Evolutionary conservation across 2,888 invertebrate genomes (phyloP), one percentile per base, ranked within the genome.

Genomic region (Corythucha ciliata): DNA sequence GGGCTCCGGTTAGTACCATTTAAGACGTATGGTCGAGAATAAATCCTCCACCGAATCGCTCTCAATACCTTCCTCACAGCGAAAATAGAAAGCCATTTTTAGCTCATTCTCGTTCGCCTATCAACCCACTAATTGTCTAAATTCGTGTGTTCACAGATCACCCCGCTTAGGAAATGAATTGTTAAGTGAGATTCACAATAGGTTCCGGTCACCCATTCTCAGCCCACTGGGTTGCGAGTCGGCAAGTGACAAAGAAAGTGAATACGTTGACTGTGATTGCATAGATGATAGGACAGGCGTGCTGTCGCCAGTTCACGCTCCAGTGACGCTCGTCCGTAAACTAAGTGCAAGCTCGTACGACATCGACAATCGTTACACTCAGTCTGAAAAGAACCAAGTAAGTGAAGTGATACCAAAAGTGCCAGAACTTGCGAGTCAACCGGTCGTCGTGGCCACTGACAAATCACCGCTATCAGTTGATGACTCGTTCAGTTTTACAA

Each of bases 221-320:
- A 57, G 57, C 36, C 55, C 57, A 8, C 29, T 57, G 16, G 55
- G 55, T 5, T 52, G 48, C 40, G 57, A 57, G 37, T 57, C 57
- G 12, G 53, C 55, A 2, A 57, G 57, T 39, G 57, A 57, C 51
- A 53, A 53, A 22, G 57, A 57, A 33, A 57, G 57, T 33, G 57
- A 57, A 51, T 57, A 57, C 53, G 55, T 57, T 21, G 57, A 57
- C 44, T 57, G 57, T 34, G 57, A 57, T 42, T 57, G 55, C 45
- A 4, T 51, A 26, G 57, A 57, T 20, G 57, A 57, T 20, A 41
- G 53, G 29, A 51, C 53, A 18, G 47, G 21, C 10, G 33, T 47
- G 4, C 27, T 25, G 34, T 56, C 53, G 10, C 53, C 56, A 16
- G 45, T 40, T 29, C 41, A 39, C 4, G 47, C 48, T 34, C 45